phyloP scores from a whole-genome alignment of 2,888 invertebrate species.

The Malachius bipustulatus region DNA sequence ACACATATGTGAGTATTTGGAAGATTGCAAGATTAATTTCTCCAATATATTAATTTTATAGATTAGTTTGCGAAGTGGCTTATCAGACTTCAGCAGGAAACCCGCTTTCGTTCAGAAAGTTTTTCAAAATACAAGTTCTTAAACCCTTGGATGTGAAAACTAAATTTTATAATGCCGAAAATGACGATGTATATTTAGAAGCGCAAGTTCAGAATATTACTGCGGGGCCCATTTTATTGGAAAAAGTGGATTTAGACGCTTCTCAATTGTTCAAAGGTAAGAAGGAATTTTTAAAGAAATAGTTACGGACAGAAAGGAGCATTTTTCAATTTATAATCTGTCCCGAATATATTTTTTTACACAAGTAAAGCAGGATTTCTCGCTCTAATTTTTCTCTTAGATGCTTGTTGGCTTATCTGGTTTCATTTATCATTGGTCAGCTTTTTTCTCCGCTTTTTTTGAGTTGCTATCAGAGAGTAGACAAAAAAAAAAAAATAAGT shows the following conservation, averaged over 20 bases:
- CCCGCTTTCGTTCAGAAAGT: conserved; percentile 82
- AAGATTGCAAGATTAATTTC: background rate
- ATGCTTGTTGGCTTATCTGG: too few species aligned
- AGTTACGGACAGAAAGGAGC: too few species aligned
- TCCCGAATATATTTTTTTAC: too few species aligned
- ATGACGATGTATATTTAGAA: conserved; percentile 62
- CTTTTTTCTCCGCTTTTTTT: too few species aligned
- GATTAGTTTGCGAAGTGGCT: conserved; percentile 90
- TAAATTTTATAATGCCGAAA: conserved; percentile 91
- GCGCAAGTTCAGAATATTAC: conserved; percentile 86
- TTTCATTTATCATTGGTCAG: too few species aligned
- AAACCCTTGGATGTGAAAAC: conserved; percentile 98
- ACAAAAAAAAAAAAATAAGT: too few species aligned
- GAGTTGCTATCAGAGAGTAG: too few species aligned
- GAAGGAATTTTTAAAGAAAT: too few species aligned
- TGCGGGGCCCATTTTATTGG: conserved; percentile 81
- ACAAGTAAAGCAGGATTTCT: too few species aligned
- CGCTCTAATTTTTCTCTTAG: too few species aligned
- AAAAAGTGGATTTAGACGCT: conserved; percentile 88
- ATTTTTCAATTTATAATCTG: too few species aligned
- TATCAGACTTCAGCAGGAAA: conserved; percentile 69
- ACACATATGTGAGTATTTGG: conserved; percentile 71
- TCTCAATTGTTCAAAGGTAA: conserved; percentile 73
- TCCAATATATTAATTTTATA: conserved; percentile 29
- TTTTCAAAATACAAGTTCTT: conserved; percentile 95